phyloP scores from a whole-genome alignment of 2,797 vertebrate species.

The Argya squamiceps region DNA sequence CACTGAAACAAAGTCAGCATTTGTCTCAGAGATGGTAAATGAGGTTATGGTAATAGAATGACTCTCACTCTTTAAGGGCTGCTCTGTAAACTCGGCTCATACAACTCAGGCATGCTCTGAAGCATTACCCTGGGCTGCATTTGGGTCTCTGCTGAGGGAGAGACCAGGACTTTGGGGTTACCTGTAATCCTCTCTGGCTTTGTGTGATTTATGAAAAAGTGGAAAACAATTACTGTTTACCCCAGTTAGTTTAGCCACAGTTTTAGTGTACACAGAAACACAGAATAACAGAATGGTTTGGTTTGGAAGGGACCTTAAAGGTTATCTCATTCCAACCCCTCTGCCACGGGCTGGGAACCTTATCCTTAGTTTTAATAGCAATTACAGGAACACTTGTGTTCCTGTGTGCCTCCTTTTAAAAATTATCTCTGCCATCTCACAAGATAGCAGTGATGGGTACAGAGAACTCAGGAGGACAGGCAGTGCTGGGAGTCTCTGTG shows the following conservation, averaged over 20 bases:
- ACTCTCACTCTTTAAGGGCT: not conserved
- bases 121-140: not conserved
- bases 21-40: not conserved
- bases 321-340: not conserved
- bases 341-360: not conserved
- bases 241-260: not conserved
- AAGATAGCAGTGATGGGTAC: rapidly evolving
- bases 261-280: not conserved
- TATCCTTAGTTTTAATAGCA: not conserved
- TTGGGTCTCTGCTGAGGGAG: not conserved
- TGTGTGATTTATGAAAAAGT: not conserved
- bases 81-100: not conserved
- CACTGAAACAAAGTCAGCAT: not conserved
- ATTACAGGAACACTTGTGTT: not conserved
- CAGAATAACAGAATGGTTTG: not conserved
- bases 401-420: not conserved
- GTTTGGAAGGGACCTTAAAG: not conserved
- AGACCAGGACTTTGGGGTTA: not conserved
- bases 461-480: not conserved
- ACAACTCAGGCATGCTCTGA: not conserved
- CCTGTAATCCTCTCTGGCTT: not conserved
- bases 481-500: not conserved
- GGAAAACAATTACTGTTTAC: not conserved
- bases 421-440: not conserved
- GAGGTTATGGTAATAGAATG: not conserved